Conservation (phyloP, 2,113 vertebrate genomes). For the Neogale vison region DNA sequence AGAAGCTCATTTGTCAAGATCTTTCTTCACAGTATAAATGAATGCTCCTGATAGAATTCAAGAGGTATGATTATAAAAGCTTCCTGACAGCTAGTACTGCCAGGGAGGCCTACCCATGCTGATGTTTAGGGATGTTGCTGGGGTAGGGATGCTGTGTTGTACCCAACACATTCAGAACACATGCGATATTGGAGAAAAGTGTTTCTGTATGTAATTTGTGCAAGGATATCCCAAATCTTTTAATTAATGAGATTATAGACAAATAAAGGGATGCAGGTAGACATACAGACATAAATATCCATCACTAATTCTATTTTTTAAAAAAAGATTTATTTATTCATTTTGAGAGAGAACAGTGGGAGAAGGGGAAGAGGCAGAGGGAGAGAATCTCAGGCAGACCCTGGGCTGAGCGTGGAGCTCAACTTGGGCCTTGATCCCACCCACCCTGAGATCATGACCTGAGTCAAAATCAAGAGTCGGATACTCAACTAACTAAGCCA, state of each 20-base stretch:
- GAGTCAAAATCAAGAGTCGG: neutral
- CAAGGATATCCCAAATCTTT: neutral
- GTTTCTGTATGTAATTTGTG: neutral
- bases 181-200: neutral
- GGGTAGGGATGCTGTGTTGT: rapidly evolving
- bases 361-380: neutral
- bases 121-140: too few relatives aligned
- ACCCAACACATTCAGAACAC: neutral
- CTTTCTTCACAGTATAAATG: neutral
- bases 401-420: neutral
- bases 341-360: neutral
- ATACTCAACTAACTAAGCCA: neutral
- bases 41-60: neutral
- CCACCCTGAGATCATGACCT: neutral
- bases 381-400: neutral
- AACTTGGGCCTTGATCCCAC: neutral
- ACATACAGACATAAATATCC: neutral
- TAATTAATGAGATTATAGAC: neutral
- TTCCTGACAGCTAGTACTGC: too few relatives aligned
- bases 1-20: neutral
- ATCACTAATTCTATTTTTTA: neutral
- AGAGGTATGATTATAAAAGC: neutral
- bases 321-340: neutral
- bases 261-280: neutral
- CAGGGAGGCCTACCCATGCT: neutral